phyloP scores from a whole-genome alignment of 2,797 vertebrate genomes.

The Chelidonichthys spinosus region DNA sequence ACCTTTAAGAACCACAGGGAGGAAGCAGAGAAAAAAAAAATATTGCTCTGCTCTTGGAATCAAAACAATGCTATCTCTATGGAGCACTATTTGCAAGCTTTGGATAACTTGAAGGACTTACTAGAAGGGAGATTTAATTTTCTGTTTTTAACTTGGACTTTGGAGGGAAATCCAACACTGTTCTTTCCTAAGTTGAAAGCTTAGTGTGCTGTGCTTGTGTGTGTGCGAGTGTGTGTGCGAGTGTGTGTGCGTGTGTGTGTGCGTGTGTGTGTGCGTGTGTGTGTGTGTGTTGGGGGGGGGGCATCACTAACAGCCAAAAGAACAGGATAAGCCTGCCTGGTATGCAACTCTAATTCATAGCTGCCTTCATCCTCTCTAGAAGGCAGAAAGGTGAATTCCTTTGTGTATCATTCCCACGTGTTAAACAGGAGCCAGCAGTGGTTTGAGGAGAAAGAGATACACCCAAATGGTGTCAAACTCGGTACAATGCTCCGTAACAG shows the following conservation, averaged over 20 bases:
- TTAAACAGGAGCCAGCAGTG: constrained; percentile 5
- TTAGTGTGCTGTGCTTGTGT: constrained; percentile 14
- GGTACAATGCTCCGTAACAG: background rate
- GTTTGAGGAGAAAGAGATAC: constrained; percentile 6
- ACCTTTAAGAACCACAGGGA: background rate
- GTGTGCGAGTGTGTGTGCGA: too few species aligned
- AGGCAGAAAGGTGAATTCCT: constrained; percentile 63
- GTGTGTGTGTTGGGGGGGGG: constrained; percentile 15
- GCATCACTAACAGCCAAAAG: constrained; percentile 44
- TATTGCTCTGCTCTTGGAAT: background rate
- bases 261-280: constrained; percentile 14
- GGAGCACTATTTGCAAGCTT: background rate
- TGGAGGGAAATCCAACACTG: constrained; percentile 45
- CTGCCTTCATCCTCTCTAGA: constrained; percentile 48
- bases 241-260: too few species aligned
- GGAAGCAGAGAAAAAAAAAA: background rate
- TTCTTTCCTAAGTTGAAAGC: constrained; percentile 28
- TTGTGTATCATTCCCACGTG: constrained; percentile 55
- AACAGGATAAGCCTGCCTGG: constrained; percentile 64
- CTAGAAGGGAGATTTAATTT: constrained; percentile 20
- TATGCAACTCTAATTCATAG: constrained; percentile 61
- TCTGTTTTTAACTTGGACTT: constrained; percentile 24
- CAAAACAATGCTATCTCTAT: constrained; percentile 16
- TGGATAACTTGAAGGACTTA: constrained; percentile 20
- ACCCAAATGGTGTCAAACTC: constrained; percentile 7